Percentiles rank a stretch among this genome's conserved stretches.
These are phyloP conservation scores for Centropus unirufus DNA, from an alignment of 2,113 vertebrate species.

Conservation along the genomic window DNA sequence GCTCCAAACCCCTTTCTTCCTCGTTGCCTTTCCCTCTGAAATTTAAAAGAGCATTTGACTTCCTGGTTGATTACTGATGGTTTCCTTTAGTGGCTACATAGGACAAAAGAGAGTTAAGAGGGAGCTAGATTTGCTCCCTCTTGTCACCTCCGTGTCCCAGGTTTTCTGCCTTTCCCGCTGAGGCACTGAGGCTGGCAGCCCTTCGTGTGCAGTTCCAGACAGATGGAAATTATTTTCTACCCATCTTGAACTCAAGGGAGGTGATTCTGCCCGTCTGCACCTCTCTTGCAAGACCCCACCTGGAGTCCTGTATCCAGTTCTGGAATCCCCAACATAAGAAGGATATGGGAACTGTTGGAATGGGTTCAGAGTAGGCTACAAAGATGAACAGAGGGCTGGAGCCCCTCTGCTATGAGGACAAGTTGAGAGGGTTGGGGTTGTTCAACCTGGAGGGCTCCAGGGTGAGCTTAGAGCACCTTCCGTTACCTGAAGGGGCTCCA, in stretches of 20 bases:
- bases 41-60: not conserved
- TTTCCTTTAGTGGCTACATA: not conserved
- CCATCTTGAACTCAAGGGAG: not conserved
- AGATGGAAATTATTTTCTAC: not conserved
- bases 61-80: not conserved
- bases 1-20: not conserved
- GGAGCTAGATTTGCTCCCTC: not conserved
- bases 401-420: no score
- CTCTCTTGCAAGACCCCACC: no score
- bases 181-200: not conserved
- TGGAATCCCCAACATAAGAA: no score
- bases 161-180: not conserved
- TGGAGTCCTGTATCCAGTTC: no score
- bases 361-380: no score
- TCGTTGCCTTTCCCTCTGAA: not conserved
- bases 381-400: no score
- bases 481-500: no score
- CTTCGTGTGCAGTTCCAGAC: not conserved
- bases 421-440: no score
- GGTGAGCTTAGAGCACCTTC: no score
- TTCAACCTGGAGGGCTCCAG: no score
- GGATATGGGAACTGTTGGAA: no score
- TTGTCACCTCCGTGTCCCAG: not conserved
- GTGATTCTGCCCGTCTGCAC: no score
- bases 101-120: not conserved